Evolutionary conservation across 2,888 invertebrate species (phyloP).

Genomic region (Polymixis lichenea): DNA sequence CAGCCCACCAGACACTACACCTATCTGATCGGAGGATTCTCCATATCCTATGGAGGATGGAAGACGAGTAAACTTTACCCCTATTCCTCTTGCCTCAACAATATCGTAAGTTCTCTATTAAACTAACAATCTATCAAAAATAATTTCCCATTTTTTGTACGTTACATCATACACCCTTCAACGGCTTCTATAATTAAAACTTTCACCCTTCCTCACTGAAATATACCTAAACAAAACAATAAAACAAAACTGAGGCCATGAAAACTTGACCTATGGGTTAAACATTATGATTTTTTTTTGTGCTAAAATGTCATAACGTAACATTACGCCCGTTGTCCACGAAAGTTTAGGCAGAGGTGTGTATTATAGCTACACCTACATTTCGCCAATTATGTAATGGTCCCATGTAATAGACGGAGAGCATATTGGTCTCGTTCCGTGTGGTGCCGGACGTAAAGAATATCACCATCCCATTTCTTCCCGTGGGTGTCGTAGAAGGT

Average conservation of each 20-base stretch:
- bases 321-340: too few species aligned
- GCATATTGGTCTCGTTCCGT: too few species aligned
- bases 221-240: neutral
- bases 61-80: too few species aligned
- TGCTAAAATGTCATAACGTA: neutral
- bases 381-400: neutral
- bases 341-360: neutral
- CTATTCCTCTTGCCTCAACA: neutral
- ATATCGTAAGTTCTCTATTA: neutral
- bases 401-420: neutral
- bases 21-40: too few species aligned
- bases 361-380: neutral
- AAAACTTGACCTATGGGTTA: neutral
- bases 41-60: too few species aligned
- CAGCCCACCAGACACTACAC: too few species aligned
- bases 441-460: too few species aligned
- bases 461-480: too few species aligned
- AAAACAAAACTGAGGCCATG: neutral
- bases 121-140: neutral
- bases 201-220: neutral
- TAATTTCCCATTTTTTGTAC: neutral
- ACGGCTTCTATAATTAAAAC: neutral
- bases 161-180: neutral
- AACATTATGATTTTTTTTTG: neutral
- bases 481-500: too few species aligned